A percentile compares a stretch with the other conserved stretches of the same genome.
Conservation (phyloP, 1,140 invertebrate genomes). For the Diprion similis region DNA sequence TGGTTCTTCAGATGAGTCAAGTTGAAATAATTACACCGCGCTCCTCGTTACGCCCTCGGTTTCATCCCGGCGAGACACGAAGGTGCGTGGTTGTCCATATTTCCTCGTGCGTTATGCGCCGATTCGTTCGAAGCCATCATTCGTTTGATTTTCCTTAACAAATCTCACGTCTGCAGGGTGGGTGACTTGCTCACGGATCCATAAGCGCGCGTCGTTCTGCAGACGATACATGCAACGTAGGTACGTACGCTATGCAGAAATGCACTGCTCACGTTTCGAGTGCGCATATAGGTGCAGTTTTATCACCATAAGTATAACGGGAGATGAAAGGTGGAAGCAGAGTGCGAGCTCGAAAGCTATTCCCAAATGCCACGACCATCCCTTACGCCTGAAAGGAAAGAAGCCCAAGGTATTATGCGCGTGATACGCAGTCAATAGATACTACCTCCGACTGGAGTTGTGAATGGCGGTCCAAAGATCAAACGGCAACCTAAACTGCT, state of each 20-base stretch:
- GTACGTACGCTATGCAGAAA: too few species aligned
- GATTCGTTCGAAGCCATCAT: background rate
- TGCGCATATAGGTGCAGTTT: background rate
- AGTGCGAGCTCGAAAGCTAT: slow-evolving; percentile 42
- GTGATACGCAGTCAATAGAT: slow-evolving; percentile 51
- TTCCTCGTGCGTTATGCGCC: background rate
- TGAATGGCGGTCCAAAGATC: slow-evolving; percentile 61
- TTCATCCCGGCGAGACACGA: background rate
- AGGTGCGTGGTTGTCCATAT: too few species aligned
- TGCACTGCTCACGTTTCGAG: too few species aligned
- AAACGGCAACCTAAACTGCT: slow-evolving; percentile 63
- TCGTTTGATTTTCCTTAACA: too few species aligned
- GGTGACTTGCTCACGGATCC: background rate
- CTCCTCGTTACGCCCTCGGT: background rate
- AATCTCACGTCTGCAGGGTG: background rate
- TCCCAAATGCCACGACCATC: slow-evolving; percentile 39
- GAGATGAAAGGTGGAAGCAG: slow-evolving; percentile 43
- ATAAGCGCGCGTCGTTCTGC: background rate
- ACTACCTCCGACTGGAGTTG: slow-evolving; percentile 48
- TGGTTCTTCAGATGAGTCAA: background rate
- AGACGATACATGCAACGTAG: too few species aligned
- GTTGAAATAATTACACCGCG: slow-evolving; percentile 2
- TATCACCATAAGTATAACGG: slow-evolving; percentile 8
- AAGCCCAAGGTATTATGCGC: slow-evolving; percentile 26
- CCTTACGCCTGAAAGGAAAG: background rate